Evolutionary conservation across 1,140 invertebrate genomes (phyloP).

Genomic region (Lasioglossum baleicum): DNA sequence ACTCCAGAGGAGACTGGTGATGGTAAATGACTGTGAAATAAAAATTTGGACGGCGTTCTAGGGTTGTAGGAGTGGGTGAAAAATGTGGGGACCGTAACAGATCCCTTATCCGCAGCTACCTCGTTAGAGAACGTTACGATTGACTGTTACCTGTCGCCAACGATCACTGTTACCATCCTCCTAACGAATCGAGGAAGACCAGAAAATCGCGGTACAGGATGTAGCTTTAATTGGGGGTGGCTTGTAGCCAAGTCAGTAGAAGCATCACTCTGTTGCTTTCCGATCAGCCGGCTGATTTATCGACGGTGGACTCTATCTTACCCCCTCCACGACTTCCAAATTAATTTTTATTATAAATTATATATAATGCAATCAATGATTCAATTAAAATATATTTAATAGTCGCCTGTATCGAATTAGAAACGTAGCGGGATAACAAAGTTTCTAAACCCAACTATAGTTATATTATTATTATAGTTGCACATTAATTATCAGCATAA

Average conservation of each 20-base stretch:
- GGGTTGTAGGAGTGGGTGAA: neutral
- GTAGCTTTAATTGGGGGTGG: constrained; percentile 27
- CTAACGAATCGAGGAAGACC: constrained; percentile 21
- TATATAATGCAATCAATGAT: too few species aligned
- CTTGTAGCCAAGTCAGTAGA: neutral
- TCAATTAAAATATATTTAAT: too few species aligned
- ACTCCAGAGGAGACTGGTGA: too few species aligned
- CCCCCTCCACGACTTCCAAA: too few species aligned
- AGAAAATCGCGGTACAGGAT: constrained; percentile 29
- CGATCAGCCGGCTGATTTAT: constrained; percentile 28
- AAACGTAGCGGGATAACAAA: too few species aligned
- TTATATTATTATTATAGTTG: too few species aligned
- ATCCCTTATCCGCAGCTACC: neutral
- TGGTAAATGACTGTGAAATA: too few species aligned
- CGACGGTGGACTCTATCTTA: neutral
- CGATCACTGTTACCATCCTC: neutral
- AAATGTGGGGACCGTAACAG: neutral
- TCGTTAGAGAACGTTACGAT: constrained; percentile 14
- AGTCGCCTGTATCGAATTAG: too few species aligned
- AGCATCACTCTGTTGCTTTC: neutral
- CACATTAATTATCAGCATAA: too few species aligned
- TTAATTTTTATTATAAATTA: too few species aligned
- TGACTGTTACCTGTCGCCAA: constrained; percentile 5
- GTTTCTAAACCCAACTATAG: too few species aligned
- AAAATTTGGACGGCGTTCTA: too few species aligned